Conservation (phyloP, 2,113 vertebrate species). For the Nothoprocta pentlandii region DNA sequence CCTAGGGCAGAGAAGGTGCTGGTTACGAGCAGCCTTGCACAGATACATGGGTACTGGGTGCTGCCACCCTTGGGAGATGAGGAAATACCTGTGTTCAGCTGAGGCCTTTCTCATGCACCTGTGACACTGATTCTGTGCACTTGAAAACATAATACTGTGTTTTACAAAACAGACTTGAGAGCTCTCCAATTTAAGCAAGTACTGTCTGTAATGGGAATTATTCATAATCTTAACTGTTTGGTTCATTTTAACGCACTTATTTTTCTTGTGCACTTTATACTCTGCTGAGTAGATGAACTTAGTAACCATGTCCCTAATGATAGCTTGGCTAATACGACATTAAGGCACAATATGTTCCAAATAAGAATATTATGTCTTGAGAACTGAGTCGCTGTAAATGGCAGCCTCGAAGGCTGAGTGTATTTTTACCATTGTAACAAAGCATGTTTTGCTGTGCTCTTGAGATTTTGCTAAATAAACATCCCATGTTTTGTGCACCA, state of each 20-base stretch:
- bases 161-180: neutral
- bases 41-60: no score
- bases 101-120: neutral
- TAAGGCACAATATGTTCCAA: neutral
- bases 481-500: constrained; percentile 54
- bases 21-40: neutral
- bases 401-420: constrained; percentile 35
- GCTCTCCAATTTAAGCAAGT: neutral
- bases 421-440: constrained; percentile 67
- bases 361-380: neutral
- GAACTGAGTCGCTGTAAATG: constrained; percentile 1
- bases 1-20: neutral
- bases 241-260: constrained; percentile 45
- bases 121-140: neutral
- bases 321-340: neutral
- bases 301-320: neutral
- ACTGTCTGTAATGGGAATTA: neutral
- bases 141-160: neutral
- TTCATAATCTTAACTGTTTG: neutral
- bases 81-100: neutral
- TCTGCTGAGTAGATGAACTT: neutral
- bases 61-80: neutral
- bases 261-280: constrained; percentile 56
- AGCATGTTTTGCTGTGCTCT: constrained; percentile 62
- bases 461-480: constrained; percentile 71